A percentile compares a stretch with the other conserved stretches of the same genome.
These are phyloP conservation scores for Lydus trimaculatus DNA, from an alignment of 2,888 invertebrate genomes.

Conservation along the genomic window DNA sequence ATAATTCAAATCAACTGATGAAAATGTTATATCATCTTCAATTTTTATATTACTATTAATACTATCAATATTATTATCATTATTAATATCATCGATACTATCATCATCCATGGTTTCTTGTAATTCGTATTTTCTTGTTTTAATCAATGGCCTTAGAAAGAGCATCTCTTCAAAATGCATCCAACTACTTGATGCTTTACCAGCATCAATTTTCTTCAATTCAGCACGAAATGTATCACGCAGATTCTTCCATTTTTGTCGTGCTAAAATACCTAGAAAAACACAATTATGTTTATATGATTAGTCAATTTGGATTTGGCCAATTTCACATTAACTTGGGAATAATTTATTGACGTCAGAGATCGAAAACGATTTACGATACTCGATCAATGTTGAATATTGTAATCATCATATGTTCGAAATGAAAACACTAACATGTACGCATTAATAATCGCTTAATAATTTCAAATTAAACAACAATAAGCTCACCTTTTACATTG, in stretches of 20 bases:
- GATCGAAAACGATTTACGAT: no score
- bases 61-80: background rate
- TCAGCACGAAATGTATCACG: constrained; percentile 28
- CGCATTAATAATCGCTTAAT: no score
- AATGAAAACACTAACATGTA: no score
- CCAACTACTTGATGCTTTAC: constrained; percentile 15
- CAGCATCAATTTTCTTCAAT: constrained; percentile 17
- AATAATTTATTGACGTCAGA: no score
- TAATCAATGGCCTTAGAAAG: constrained; percentile 18
- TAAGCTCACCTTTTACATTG: constrained; percentile 18
- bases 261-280: background rate
- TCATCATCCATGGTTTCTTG: background rate
- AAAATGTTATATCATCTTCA: constrained; percentile 17
- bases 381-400: no score
- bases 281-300: background rate
- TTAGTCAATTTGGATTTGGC: background rate
- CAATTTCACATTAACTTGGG: background rate
- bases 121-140: background rate
- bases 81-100: background rate
- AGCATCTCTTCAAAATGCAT: constrained; percentile 25
- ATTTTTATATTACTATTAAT: constrained; percentile 6
- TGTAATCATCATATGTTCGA: no score
- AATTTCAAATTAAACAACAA: no score
- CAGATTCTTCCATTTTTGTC: constrained; percentile 21
- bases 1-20: constrained; percentile 10